Evolutionary conservation across 2,797 vertebrate genomes (phyloP).

Genomic region (Eurystomus glaucurus): DNA sequence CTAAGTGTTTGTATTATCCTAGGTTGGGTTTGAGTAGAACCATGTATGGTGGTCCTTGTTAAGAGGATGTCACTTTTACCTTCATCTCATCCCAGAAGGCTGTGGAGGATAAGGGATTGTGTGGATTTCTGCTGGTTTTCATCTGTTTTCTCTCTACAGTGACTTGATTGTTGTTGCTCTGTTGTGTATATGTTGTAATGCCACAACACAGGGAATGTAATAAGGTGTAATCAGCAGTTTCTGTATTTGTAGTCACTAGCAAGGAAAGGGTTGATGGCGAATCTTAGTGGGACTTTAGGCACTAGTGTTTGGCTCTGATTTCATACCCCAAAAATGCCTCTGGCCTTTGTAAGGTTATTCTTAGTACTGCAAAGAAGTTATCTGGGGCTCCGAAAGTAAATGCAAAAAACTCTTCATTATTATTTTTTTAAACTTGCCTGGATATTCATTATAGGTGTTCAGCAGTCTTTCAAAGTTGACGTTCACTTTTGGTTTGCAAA

Average conservation of each 20-base stretch:
- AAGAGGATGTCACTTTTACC: background rate
- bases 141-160: background rate
- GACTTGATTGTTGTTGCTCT: background rate
- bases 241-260: background rate
- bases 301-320: background rate
- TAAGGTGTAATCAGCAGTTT: background rate
- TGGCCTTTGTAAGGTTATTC: background rate
- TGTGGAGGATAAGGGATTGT: background rate
- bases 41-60: rapidly evolving
- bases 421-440: background rate
- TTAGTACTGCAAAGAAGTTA: background rate
- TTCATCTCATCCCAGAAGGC: background rate
- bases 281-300: background rate
- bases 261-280: background rate
- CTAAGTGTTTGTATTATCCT: background rate
- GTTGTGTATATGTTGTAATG: background rate
- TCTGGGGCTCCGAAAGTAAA: background rate
- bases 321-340: background rate
- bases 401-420: background rate
- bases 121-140: background rate
- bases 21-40: background rate
- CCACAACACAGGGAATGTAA: background rate
- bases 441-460: background rate
- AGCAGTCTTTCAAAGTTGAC: background rate
- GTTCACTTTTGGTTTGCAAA: background rate